Conservation (phyloP, 2,113 vertebrate genomes). For the Electrona antarctica region DNA sequence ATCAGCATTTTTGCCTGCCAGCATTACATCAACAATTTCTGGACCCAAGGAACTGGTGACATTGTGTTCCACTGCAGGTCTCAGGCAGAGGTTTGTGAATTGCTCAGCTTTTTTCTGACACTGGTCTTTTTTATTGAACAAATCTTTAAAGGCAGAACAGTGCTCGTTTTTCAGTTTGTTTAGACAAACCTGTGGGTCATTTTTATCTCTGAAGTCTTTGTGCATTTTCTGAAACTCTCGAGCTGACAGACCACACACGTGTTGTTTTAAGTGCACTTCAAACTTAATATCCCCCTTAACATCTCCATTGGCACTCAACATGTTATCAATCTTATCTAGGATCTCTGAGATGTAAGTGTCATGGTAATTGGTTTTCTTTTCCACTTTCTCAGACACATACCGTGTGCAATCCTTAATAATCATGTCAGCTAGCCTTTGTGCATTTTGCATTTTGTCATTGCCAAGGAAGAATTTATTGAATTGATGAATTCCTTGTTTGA, state of each 20-base stretch:
- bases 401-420: not conserved
- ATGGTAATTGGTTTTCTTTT: constrained; percentile 32
- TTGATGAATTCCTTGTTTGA: no score
- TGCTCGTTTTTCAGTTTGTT: constrained; percentile 44
- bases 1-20: no score
- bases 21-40: no score
- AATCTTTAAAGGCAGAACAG: constrained; percentile 49
- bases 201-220: no score
- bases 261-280: no score
- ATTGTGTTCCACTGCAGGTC: no score
- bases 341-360: constrained; percentile 62
- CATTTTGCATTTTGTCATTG: no score
- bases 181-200: constrained; percentile 55
- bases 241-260: no score
- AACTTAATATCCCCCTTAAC: fast-evolving
- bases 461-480: no score
- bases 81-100: no score
- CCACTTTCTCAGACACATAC: not conserved
- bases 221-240: no score
- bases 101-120: constrained; percentile 70
- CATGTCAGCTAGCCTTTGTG: not conserved
- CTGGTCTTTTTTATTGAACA: constrained; percentile 63
- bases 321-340: constrained; percentile 44
- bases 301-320: not conserved
- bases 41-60: no score